Evolutionary conservation across 2,113 vertebrate genomes (phyloP), one percentile per base, ranked within the genome.

Genomic region (Sphyrna mokarran): DNA sequence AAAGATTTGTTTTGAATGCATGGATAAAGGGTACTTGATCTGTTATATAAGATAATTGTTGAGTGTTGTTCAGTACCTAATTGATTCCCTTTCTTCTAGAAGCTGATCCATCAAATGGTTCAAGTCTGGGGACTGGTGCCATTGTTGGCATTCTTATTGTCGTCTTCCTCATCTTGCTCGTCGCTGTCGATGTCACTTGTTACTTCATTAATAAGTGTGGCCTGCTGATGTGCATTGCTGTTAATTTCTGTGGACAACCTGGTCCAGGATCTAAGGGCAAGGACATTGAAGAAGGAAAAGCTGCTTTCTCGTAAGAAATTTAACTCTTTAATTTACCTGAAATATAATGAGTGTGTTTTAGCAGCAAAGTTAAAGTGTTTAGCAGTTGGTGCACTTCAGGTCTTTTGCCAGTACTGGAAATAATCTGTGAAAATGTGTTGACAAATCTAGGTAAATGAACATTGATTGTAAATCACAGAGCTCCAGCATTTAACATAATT

Each of bases 141-240:
- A 98, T 99, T 85, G 98, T 98, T 86, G 99, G 99, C 96, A 99
- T 99, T 96, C 98, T 99, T 43, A 98, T 99, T 1, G 98, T 99
- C 76, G 97, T 98, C 78, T 99, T 99, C 16, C 97, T 99, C 96
- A 97, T 99, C 93, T 97, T 99, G 95, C 98, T 99, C 96, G 98
- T 99, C 97, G 98, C 98, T 0, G 98, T 99, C 96, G 99, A 99
- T 58, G 97, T 99, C 97, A 99, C 98, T 97, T 99, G 99, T 97
- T 99, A 98, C 98, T 99, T 99, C 97, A 97, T 99, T 96, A 99
- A 99, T 98, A 99, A 99, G 97, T 99, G 99, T 0, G 99, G 99
- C 96, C 98, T 99, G 96, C 98, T 99, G 95, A 99, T 99, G 99
- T 99, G 99, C 97, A 99, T 99, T 5, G 99, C 99, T 0, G 98